These are phyloP conservation scores for Mobula hypostoma DNA, from an alignment of 2,113 vertebrate species.

Conservation along the genomic window DNA sequence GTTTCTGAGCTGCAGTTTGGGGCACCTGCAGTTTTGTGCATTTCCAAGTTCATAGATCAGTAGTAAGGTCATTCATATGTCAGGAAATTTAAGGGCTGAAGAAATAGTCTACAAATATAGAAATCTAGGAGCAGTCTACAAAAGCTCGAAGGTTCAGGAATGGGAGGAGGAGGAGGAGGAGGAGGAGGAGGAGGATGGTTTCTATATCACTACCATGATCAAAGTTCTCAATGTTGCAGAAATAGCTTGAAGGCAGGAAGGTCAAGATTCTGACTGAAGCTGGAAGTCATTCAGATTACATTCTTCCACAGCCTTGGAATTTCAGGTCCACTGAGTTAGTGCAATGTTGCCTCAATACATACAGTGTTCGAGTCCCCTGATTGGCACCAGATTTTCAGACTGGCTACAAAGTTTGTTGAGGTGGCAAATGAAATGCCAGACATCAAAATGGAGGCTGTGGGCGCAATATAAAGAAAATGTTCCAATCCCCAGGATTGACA, in stretches of 20 bases:
- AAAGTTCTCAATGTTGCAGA: not conserved
- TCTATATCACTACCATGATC: not conserved
- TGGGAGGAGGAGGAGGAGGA: not conserved
- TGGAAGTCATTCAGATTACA: not conserved
- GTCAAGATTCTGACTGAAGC: not conserved
- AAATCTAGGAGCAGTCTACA: not conserved
- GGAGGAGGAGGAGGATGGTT: not conserved
- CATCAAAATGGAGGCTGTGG: not conserved
- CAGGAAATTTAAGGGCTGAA: not conserved
- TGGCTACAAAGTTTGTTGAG: not conserved
- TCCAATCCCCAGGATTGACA: not conserved
- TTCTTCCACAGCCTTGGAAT: not conserved
- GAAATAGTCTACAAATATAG: not conserved
- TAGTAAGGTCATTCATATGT: not conserved
- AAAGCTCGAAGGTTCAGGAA: not conserved
- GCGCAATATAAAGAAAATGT: not conserved
- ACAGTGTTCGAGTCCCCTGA: not conserved
- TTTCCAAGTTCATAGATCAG: not conserved
- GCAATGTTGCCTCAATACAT: not conserved
- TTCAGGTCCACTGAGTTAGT: not conserved
- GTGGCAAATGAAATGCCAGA: not conserved
- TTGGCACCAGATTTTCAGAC: not conserved
- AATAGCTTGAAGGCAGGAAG: not conserved
- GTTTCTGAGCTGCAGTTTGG: too few relatives aligned
- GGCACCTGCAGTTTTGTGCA: too few relatives aligned